Conservation (phyloP, 1,140 invertebrate genomes). For the Pseudomyrmex sp. region DNA sequence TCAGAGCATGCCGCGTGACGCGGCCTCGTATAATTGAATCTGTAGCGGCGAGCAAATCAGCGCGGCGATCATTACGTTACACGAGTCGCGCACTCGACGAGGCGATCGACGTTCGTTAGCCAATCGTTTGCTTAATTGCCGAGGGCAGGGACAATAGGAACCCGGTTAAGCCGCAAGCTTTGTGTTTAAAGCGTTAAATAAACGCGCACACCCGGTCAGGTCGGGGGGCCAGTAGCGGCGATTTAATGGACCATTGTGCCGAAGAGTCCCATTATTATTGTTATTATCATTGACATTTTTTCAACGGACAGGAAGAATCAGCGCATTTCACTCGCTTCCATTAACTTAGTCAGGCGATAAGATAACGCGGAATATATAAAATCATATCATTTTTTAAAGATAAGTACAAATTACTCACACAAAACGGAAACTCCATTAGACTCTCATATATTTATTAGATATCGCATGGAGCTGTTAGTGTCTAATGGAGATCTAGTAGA, state of each 20-base stretch:
- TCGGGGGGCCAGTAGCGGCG: not conserved
- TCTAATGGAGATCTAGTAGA: not conserved
- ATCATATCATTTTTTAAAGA: too few species aligned
- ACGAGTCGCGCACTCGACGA: constrained; percentile 59
- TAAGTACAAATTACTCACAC: too few species aligned
- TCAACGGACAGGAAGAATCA: not conserved
- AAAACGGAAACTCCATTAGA: too few species aligned
- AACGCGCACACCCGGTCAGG: not conserved
- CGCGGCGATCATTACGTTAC: constrained; percentile 71
- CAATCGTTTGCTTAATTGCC: constrained; percentile 73
- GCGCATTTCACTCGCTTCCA: not conserved
- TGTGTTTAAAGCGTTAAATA: constrained; percentile 62
- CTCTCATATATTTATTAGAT: not conserved
- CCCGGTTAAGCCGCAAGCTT: constrained; percentile 63
- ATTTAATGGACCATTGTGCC: constrained; percentile 10
- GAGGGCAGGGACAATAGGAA: constrained; percentile 52
- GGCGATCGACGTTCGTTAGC: constrained; percentile 71
- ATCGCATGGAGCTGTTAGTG: too few species aligned
- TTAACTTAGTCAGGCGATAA: not conserved
- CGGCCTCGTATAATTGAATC: constrained; percentile 70
- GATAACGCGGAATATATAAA: not conserved
- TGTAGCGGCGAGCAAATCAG: constrained; percentile 72
- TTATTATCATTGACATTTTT: constrained; percentile 23
- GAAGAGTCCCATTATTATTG: not conserved
- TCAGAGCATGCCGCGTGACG: constrained; percentile 34